These are phyloP conservation scores for Chloebia gouldiae DNA, from an alignment of 2,113 vertebrate species.

Conservation along the genomic window DNA sequence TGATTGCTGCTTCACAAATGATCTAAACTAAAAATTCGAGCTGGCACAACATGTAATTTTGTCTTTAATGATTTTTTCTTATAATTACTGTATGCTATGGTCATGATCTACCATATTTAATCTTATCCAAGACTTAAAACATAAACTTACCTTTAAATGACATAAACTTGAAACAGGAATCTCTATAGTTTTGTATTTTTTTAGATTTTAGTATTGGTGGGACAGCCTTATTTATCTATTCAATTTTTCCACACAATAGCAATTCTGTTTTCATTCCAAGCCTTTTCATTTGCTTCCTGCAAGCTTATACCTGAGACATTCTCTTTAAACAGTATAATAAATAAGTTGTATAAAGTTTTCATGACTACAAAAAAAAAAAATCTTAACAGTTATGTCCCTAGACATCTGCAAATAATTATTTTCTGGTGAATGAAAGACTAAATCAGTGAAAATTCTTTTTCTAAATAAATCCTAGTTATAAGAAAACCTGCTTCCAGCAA, in stretches of 20 bases:
- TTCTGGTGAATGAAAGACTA: background rate
- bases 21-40: background rate
- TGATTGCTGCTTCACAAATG: background rate
- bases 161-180: background rate
- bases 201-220: background rate
- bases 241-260: background rate
- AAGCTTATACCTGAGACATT: background rate
- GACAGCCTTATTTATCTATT: background rate
- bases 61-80: background rate
- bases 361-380: background rate
- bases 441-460: background rate
- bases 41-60: background rate
- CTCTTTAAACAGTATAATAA: background rate
- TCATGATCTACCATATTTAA: background rate
- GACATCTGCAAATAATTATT: background rate
- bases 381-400: background rate
- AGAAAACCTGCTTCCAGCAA: background rate
- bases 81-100: background rate
- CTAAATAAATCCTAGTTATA: background rate
- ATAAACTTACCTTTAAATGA: background rate
- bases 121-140: background rate
- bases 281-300: background rate
- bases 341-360: background rate
- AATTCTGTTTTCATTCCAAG: background rate
- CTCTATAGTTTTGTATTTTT: background rate